Conservation (phyloP, 2,113 vertebrate species). For the Stigmatopora argus region DNA sequence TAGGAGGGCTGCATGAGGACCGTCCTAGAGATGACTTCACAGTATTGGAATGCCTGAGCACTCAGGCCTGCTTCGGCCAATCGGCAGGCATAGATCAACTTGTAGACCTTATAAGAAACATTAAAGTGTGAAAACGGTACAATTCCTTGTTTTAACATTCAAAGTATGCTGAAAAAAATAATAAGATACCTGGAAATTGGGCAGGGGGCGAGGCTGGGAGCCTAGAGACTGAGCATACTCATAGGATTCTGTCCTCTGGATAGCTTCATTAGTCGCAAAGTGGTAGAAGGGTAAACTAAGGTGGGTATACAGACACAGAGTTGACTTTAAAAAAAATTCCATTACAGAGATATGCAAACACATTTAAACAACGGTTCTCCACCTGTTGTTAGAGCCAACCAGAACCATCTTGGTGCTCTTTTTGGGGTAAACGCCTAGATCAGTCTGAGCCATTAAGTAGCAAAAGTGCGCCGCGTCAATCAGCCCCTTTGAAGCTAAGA, state of each 20-base stretch:
- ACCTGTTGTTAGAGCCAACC: slow-evolving; percentile 96
- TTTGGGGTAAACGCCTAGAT: slow-evolving; percentile 87
- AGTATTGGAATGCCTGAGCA: slow-evolving; percentile 95
- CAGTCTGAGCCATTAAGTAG: slow-evolving; percentile 94
- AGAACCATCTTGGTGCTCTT: slow-evolving; percentile 92
- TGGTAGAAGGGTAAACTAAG: slow-evolving; percentile 80
- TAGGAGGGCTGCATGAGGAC: slow-evolving; percentile 74
- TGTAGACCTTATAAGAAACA: slow-evolving; percentile 79
- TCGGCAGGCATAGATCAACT: slow-evolving; percentile 92
- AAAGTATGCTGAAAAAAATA: background rate
- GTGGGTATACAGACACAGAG: background rate
- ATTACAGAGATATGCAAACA: background rate
- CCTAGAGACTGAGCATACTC: slow-evolving; percentile 91
- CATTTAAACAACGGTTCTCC: background rate
- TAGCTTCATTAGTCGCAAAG: slow-evolving; percentile 90
- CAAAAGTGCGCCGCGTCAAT: slow-evolving; percentile 95
- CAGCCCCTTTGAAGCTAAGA: slow-evolving; percentile 85
- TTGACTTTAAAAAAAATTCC: background rate
- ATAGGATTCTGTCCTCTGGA: slow-evolving; percentile 93
- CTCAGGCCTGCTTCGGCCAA: slow-evolving; percentile 88
- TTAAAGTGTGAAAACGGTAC: slow-evolving; percentile 7
- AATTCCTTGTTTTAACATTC: background rate
- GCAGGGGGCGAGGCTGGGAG: slow-evolving; percentile 76
- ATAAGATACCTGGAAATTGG: slow-evolving; percentile 83
- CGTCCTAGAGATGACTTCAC: slow-evolving; percentile 86